Percentiles rank a stretch among this genome's conserved stretches.
These are phyloP conservation scores for Dynastes hyllus DNA, from an alignment of 2,888 invertebrate genomes.

Conservation along the genomic window DNA sequence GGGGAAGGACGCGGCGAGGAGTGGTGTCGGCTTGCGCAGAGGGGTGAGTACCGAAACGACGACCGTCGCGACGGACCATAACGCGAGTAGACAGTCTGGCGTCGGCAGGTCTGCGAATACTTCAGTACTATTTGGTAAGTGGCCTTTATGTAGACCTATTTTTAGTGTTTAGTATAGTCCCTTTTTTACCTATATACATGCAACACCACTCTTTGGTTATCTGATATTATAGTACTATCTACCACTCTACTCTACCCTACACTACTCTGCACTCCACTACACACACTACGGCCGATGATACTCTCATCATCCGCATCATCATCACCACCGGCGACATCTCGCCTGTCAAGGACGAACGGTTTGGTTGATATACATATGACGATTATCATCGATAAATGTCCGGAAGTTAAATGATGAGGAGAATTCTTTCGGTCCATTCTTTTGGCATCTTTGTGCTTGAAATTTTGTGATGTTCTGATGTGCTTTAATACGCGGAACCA, in stretches of 20 bases:
- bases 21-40: conserved; percentile 69
- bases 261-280: conserved; percentile 29
- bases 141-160: conserved; percentile 57
- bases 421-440: background rate
- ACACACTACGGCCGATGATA: conserved; percentile 14
- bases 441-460: conserved; percentile 30
- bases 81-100: conserved; percentile 72
- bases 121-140: conserved; percentile 62
- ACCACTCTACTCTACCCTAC: conserved; percentile 25
- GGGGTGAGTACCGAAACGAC: conserved; percentile 77
- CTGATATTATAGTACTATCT: conserved; percentile 17
- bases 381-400: conserved; percentile 23
- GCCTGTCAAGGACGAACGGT: conserved; percentile 29
- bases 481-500: conserved; percentile 9
- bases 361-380: background rate
- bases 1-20: conserved; percentile 59
- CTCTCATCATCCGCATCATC: background rate
- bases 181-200: conserved; percentile 39
- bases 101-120: conserved; percentile 69
- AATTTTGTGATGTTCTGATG: conserved; percentile 37
- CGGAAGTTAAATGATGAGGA: conserved; percentile 5
- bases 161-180: conserved; percentile 24
- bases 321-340: conserved; percentile 15
- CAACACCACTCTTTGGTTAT: conserved; percentile 14
- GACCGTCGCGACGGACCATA: conserved; percentile 76